A percentile compares a stretch with the other conserved stretches of the same genome.
Conservation (phyloP, 2,888 invertebrate genomes). For the Leucoptera coffeella region DNA sequence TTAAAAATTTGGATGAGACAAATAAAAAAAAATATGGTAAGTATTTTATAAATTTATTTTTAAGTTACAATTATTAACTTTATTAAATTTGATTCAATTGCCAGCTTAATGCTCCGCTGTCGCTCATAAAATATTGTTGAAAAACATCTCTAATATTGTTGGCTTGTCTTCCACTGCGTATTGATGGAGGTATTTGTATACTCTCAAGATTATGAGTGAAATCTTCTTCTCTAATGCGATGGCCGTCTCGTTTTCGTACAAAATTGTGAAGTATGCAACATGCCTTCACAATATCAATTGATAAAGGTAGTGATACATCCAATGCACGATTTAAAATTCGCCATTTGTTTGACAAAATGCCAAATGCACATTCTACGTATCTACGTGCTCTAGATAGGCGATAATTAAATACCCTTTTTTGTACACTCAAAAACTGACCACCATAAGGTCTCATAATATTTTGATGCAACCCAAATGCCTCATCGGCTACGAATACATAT, state of each 20-base stretch:
- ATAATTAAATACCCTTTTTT: constrained; percentile 8
- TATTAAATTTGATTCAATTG: not conserved
- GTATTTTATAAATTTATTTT: too few relatives aligned
- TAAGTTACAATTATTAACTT: not conserved
- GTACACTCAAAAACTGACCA: not conserved
- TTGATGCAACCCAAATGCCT: constrained; percentile 8
- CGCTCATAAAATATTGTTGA: constrained; percentile 6
- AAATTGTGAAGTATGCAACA: constrained; percentile 7
- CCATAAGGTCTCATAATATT: constrained; percentile 7
- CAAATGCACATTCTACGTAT: constrained; percentile 10
- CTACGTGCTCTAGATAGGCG: constrained; percentile 7
- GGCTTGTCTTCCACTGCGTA: constrained; percentile 4
- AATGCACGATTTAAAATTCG: constrained; percentile 5
- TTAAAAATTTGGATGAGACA: not conserved
- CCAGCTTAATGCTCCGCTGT: not conserved
- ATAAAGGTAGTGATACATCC: constrained; percentile 5
- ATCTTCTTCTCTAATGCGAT: constrained; percentile 5
- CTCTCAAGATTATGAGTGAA: constrained; percentile 5
- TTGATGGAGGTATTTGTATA: too few relatives aligned
- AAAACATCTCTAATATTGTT: constrained; percentile 5
- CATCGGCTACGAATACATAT: constrained; percentile 7
- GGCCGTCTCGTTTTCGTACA: constrained; percentile 3
- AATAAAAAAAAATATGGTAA: not conserved
- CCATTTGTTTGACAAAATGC: constrained; percentile 7
- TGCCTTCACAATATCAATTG: constrained; percentile 6